phyloP scores from a whole-genome alignment of 35 echinoderm and acorn worm species.

The Diadema setosum region DNA sequence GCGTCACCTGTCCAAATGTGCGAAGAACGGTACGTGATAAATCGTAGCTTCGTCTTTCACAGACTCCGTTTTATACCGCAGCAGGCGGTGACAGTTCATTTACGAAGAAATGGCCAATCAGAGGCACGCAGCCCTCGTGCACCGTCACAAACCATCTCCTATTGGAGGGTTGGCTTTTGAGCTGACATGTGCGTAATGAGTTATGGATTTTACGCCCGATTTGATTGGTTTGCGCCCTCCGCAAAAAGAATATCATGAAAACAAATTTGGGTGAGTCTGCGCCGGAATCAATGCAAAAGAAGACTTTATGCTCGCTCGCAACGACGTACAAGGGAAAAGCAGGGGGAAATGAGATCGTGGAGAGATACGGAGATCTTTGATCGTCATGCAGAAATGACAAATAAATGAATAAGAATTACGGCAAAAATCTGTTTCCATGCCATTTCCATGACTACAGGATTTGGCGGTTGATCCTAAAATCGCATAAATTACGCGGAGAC shows the following conservation, averaged over 20 bases:
- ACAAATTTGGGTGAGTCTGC: neutral
- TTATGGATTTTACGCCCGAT: neutral
- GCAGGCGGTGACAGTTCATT: neutral
- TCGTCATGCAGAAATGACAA: no score
- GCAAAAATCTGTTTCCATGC: no score
- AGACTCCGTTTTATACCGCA: neutral
- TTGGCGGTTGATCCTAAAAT: no score
- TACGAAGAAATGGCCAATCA: neutral
- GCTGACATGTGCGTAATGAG: neutral
- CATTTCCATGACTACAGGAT: no score
- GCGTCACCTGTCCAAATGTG: neutral
- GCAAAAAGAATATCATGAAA: neutral
- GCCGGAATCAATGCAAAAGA: no score
- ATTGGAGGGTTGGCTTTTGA: neutral
- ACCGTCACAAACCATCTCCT: neutral
- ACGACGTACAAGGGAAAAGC: no score
- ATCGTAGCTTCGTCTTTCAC: neutral
- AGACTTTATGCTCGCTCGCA: no score
- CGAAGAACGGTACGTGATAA: neutral
- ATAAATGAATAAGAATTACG: no score
- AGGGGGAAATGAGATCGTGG: no score
- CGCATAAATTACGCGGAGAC: no score
- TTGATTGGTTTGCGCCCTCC: neutral
- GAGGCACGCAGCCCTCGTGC: neutral
- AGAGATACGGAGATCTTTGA: no score